These are phyloP conservation scores for Sus cebifrons DNA, from an alignment of 2,797 vertebrate species.

Conservation along the genomic window DNA sequence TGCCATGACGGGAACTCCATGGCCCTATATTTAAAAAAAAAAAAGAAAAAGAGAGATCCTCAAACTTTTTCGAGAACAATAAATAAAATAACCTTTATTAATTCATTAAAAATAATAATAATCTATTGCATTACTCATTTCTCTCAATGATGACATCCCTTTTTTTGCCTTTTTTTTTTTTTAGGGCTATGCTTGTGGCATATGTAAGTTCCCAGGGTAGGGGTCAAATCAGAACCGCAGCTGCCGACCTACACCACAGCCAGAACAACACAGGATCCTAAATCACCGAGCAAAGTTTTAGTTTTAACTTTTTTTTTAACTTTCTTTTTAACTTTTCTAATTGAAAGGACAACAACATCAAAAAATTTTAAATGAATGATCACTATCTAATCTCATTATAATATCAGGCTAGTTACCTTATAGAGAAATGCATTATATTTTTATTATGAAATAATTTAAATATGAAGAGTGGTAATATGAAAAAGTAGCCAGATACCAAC, in stretches of 20 bases:
- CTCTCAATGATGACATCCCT: neutral
- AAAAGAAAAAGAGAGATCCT: too few species aligned
- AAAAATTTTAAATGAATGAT: neutral
- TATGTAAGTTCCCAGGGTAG: too few species aligned
- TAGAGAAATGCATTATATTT: neutral
- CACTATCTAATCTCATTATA: neutral
- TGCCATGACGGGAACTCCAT: too few species aligned
- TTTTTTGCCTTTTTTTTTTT: too few species aligned
- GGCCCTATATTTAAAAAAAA: too few species aligned
- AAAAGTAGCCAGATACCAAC: neutral
- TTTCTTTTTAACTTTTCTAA: neutral
- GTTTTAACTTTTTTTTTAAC: neutral
- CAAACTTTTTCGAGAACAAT: neutral
- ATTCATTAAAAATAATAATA: constrained; percentile 1
- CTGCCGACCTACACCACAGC: too few species aligned
- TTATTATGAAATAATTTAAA: constrained; percentile 25
- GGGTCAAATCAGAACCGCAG: too few species aligned
- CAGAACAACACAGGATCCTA: too few species aligned
- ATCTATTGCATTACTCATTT: neutral
- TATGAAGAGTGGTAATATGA: neutral
- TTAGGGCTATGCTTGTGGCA: too few species aligned
- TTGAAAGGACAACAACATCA: neutral
- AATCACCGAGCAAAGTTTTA: too few species aligned
- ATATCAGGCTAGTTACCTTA: neutral
- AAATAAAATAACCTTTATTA: neutral